phyloP scores from a whole-genome alignment of 2,113 vertebrate genomes.

The Nycticebus coucang region DNA sequence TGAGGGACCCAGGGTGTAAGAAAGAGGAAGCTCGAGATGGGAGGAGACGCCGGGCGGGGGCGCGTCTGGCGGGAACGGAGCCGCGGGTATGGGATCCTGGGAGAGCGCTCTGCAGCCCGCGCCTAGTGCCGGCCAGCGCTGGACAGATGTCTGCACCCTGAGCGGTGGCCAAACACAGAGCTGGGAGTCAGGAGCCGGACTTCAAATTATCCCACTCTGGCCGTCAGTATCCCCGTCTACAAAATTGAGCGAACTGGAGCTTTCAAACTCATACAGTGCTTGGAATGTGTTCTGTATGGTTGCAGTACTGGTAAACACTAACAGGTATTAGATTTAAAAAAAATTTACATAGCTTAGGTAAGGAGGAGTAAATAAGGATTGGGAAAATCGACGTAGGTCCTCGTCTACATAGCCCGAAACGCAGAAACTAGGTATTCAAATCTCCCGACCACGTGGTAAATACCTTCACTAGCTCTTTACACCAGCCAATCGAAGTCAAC shows the following conservation, averaged over 20 bases:
- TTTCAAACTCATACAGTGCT: not conserved
- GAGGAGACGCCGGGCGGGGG: not conserved
- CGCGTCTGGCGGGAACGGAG: no score
- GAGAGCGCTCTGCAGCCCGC: not conserved
- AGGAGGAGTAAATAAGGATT: not conserved
- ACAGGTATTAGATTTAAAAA: not conserved
- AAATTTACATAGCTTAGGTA: not conserved
- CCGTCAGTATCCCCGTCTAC: not conserved
- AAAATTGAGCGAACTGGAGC: not conserved
- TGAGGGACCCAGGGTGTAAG: no score
- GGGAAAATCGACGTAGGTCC: not conserved
- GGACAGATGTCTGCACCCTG: not conserved
- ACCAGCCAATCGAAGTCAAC: not conserved
- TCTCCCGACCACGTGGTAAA: not conserved
- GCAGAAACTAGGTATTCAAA: not conserved
- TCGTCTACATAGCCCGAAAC: not conserved
- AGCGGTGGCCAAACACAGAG: not conserved
- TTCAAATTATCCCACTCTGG: not conserved
- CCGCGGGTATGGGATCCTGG: not conserved
- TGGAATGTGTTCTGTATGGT: not conserved
- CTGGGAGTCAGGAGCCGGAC: not conserved
- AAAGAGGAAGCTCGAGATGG: not conserved
- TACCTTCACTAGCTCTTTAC: rapidly evolving
- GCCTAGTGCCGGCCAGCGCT: not conserved
- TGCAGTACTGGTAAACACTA: not conserved